A percentile compares a stretch with the other conserved stretches of the same genome.
These are phyloP conservation scores for Erithacus rubecula DNA, from an alignment of 2,797 vertebrate species.

Conservation along the genomic window DNA sequence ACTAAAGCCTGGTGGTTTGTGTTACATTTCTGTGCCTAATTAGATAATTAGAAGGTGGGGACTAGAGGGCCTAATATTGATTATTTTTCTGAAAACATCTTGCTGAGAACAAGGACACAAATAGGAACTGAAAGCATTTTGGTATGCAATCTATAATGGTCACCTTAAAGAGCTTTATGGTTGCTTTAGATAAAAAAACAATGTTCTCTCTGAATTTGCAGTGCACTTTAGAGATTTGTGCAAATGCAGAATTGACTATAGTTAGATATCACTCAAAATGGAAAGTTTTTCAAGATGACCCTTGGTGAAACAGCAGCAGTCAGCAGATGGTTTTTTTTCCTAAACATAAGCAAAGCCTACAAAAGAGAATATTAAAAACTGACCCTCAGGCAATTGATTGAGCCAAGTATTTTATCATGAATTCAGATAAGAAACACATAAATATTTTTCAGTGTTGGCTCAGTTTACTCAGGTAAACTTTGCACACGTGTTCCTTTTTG, in stretches of 20 bases:
- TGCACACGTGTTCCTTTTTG: background rate
- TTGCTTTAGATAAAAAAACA: background rate
- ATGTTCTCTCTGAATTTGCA: background rate
- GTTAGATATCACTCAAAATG: background rate
- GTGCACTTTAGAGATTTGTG: background rate
- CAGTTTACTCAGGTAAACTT: background rate
- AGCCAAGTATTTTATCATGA: background rate
- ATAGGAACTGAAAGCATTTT: constrained; percentile 30
- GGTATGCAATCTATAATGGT: background rate
- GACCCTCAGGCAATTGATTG: background rate
- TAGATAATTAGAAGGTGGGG: constrained; percentile 66
- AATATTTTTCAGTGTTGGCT: background rate
- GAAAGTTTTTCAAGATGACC: background rate
- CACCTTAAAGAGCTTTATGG: background rate
- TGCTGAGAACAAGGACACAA: background rate
- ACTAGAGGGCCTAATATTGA: constrained; percentile 33
- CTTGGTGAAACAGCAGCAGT: background rate
- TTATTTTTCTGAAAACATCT: constrained; percentile 67
- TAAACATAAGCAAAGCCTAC: background rate
- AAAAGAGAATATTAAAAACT: background rate
- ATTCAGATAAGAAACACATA: background rate
- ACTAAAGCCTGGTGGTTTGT: constrained; percentile 1
- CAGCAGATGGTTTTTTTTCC: background rate
- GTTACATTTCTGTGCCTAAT: constrained; percentile 60
- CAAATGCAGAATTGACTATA: background rate